Conservation (phyloP, 2,888 invertebrate species). For the Phytoseiulus persimilis region DNA sequence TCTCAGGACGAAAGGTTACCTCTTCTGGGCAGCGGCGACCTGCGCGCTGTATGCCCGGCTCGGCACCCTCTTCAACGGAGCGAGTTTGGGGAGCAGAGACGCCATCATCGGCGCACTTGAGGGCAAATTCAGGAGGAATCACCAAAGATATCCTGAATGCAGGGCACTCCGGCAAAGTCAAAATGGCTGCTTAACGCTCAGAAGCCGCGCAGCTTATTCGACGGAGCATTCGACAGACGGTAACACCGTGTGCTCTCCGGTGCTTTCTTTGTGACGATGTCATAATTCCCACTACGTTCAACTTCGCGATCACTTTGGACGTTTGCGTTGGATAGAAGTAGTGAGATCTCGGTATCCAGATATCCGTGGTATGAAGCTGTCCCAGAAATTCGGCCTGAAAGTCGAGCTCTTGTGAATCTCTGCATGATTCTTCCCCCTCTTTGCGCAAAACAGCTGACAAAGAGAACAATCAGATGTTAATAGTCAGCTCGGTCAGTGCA, state of each 20-base stretch:
- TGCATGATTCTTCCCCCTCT: not conserved
- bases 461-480: too few species aligned
- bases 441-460: not conserved
- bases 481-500: too few species aligned
- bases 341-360: too few species aligned
- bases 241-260: not conserved
- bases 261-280: too few species aligned
- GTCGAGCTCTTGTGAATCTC: not conserved
- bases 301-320: too few species aligned
- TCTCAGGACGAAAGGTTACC: not conserved
- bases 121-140: not conserved
- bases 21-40: not conserved
- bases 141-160: not conserved
- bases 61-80: not conserved
- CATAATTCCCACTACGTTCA: too few species aligned
- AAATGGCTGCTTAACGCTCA: not conserved
- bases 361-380: too few species aligned
- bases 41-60: not conserved
- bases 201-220: not conserved
- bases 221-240: not conserved
- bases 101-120: not conserved
- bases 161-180: constrained; percentile 5
- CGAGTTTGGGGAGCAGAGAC: not conserved
- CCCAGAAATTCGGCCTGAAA: too few species aligned
- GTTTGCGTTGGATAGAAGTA: too few species aligned